Evolutionary conservation across 2,113 vertebrate genomes (phyloP).

Genomic region (Theristicus caerulescens): DNA sequence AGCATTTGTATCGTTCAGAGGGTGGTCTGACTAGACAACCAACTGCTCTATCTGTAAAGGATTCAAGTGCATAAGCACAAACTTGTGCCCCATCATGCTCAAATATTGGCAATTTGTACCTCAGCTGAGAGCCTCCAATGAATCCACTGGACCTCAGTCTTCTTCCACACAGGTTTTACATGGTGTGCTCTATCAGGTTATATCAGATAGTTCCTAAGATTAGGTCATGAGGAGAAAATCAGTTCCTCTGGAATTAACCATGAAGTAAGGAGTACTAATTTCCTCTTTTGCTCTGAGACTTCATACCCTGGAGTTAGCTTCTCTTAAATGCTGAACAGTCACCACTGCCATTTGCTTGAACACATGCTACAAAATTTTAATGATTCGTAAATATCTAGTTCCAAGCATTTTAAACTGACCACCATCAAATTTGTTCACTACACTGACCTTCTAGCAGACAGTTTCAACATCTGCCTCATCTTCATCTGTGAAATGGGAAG

Average conservation of each 20-base stretch:
- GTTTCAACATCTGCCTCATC: background rate
- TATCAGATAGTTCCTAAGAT: background rate
- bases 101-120: background rate
- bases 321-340: background rate
- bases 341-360: background rate
- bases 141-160: background rate
- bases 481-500: background rate
- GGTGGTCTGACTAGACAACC: conserved; percentile 32
- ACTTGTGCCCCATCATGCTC: background rate
- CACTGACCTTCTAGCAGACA: background rate
- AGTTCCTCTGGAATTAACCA: background rate
- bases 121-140: background rate
- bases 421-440: background rate
- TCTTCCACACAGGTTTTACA: background rate
- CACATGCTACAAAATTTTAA: background rate
- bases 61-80: background rate
- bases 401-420: background rate
- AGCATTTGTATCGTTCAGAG: background rate
- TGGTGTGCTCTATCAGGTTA: background rate
- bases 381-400: background rate
- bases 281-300: background rate
- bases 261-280: background rate
- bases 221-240: background rate
- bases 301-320: background rate
- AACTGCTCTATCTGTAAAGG: background rate